Percentiles rank a stretch among this genome's conserved stretches.
Conservation (phyloP, 1,140 invertebrate species). For the Habropoda laboriosa region DNA sequence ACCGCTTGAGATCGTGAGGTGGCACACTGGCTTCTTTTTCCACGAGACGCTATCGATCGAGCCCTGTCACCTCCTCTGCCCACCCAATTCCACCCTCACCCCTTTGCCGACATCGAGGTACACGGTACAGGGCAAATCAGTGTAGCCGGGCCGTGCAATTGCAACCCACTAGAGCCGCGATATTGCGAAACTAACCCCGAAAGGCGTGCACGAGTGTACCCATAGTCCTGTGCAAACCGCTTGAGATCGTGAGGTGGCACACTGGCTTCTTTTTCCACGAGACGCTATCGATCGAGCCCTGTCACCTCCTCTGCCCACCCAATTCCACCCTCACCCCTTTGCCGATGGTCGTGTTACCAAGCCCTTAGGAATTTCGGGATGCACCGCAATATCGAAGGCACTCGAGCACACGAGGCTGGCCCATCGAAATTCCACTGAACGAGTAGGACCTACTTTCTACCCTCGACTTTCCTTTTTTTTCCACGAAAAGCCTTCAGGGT, state of each 20-base stretch:
- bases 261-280: constrained; percentile 43
- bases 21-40: constrained; percentile 42
- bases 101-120: constrained; percentile 14
- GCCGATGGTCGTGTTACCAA: constrained; percentile 32
- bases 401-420: not conserved
- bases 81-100: too few species aligned
- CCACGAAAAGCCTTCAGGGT: not conserved
- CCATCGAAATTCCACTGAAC: constrained; percentile 24
- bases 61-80: not conserved
- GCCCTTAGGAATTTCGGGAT: constrained; percentile 52
- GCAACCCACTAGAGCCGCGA: not conserved
- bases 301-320: not conserved
- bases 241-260: constrained; percentile 33
- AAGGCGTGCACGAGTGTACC: constrained; percentile 24
- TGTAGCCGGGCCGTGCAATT: not conserved
- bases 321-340: not conserved
- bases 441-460: constrained; percentile 5
- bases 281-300: constrained; percentile 53
- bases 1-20: constrained; percentile 47
- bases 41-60: constrained; percentile 55
- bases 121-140: not conserved
- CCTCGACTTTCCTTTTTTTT: not conserved
- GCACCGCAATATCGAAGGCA: constrained; percentile 34
- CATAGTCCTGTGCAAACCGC: constrained; percentile 58
- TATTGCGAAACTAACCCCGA: constrained; percentile 1